phyloP scores from a whole-genome alignment of 23 tunicate species.

The Clavelina lepadiformis region DNA sequence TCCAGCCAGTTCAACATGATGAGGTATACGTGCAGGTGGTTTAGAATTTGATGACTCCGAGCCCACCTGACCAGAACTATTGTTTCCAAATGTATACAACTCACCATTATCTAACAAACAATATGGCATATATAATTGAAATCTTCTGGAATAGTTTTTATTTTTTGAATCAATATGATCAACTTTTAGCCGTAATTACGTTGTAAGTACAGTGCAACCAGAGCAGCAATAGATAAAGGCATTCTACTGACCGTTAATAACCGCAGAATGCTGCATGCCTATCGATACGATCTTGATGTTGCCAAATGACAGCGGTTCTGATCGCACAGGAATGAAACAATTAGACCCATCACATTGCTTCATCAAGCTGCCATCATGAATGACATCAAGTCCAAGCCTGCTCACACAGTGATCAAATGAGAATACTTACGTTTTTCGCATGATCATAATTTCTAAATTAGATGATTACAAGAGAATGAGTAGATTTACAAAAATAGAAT shows the following conservation, averaged over 20 bases:
- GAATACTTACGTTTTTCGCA: no score
- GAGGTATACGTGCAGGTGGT: slow-evolving; percentile 40
- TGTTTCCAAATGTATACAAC: slow-evolving; percentile 68
- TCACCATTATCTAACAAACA: slow-evolving; percentile 58
- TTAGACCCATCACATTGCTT: slow-evolving; percentile 42
- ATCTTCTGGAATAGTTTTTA: no score
- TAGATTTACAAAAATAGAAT: no score
- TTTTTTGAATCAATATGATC: no score
- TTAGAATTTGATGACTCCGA: neutral
- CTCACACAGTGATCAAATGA: no score
- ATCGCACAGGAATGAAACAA: slow-evolving; percentile 55
- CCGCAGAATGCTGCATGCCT: slow-evolving; percentile 86
- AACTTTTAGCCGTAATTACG: no score
- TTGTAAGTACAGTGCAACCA: no score
- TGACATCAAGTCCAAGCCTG: slow-evolving; percentile 77
- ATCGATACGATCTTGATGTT: slow-evolving; percentile 57
- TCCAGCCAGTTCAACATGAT: slow-evolving; percentile 28
- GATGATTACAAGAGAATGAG: no score
- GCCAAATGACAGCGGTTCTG: slow-evolving; percentile 64
- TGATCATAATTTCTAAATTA: no score
- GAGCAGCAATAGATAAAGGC: neutral
- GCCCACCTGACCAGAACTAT: slow-evolving; percentile 82
- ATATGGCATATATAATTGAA: no score
- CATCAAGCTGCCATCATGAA: slow-evolving; percentile 34
- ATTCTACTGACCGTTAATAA: slow-evolving; percentile 41